Evolutionary conservation across 1,140 invertebrate genomes (phyloP).

Genomic region (Cyclina sinensis): DNA sequence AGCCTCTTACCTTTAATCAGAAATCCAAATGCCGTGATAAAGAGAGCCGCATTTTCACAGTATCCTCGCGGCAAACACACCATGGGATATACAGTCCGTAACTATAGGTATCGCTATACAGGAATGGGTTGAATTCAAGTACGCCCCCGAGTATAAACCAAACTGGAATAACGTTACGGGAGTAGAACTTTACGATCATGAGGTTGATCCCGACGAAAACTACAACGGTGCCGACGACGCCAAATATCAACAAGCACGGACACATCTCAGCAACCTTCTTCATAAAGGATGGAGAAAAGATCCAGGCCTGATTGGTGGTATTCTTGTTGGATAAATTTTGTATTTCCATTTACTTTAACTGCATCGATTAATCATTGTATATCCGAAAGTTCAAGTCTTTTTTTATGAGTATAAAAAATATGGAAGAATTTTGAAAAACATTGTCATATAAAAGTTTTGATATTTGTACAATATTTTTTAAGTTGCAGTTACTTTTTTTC

Average conservation of each 20-base stretch:
- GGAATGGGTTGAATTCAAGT: slow-evolving; percentile 37
- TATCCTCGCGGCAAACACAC: neutral
- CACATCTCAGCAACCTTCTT: slow-evolving; percentile 71
- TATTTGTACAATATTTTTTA: no score
- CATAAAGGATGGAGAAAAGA: slow-evolving; percentile 76
- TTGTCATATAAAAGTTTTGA: no score
- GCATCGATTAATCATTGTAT: no score
- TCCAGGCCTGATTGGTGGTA: neutral
- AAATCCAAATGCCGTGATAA: neutral
- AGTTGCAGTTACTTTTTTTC: no score
- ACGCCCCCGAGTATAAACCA: slow-evolving; percentile 87
- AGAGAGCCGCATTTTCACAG: neutral
- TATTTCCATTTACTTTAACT: neutral
- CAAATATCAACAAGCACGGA: slow-evolving; percentile 68
- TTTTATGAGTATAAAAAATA: no score
- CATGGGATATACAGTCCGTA: slow-evolving; percentile 10
- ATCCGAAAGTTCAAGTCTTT: no score
- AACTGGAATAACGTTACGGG: slow-evolving; percentile 91
- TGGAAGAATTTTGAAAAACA: no score
- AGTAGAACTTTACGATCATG: slow-evolving; percentile 89
- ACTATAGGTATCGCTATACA: neutral
- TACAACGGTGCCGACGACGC: slow-evolving; percentile 89
- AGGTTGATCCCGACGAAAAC: slow-evolving; percentile 90
- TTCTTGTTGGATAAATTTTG: neutral
- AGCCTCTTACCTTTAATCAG: slow-evolving; percentile 52